phyloP scores from a whole-genome alignment of 2,113 vertebrate genomes.

The Heterochromis multidens region DNA sequence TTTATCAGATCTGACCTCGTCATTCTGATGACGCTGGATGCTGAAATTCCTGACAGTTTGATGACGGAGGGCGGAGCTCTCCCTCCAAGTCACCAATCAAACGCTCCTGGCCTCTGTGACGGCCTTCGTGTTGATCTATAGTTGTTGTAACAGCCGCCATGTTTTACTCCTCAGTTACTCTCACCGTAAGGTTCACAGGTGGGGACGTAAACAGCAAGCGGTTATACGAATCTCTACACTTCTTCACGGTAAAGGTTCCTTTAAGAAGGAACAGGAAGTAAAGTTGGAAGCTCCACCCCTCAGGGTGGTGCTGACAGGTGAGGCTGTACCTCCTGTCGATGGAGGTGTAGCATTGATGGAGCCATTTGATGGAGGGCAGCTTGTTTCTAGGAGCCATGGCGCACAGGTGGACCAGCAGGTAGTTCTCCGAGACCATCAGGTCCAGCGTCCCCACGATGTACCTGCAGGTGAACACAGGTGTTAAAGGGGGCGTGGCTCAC shows the following conservation, averaged over 20 bases:
- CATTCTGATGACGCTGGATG: too few species aligned
- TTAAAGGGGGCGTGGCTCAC: neutral
- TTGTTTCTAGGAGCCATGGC: slow-evolving; percentile 77
- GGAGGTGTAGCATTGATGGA: slow-evolving; percentile 80
- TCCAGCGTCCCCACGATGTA: slow-evolving; percentile 84
- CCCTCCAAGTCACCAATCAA: neutral
- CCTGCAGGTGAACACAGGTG: slow-evolving; percentile 52
- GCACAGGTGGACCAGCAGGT: slow-evolving; percentile 81
- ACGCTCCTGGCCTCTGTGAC: too few species aligned
- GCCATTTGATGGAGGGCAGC: slow-evolving; percentile 80
- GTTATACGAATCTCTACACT: neutral
- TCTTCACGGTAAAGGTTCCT: neutral
- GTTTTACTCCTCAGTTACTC: neutral
- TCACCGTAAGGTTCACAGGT: neutral
- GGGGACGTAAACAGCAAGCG: neutral
- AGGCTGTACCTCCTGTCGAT: slow-evolving; percentile 72
- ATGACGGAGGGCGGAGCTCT: neutral
- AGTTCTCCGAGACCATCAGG: slow-evolving; percentile 81
- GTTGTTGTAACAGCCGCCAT: fast-evolving
- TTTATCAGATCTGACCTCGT: too few species aligned
- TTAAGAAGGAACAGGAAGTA: neutral
- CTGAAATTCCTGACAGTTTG: too few species aligned
- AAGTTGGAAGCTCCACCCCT: neutral
- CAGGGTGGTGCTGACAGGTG: neutral
- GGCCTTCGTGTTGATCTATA: neutral